phyloP scores from a whole-genome alignment of 2,888 invertebrate species.

The Bembecia ichneumoniformis region DNA sequence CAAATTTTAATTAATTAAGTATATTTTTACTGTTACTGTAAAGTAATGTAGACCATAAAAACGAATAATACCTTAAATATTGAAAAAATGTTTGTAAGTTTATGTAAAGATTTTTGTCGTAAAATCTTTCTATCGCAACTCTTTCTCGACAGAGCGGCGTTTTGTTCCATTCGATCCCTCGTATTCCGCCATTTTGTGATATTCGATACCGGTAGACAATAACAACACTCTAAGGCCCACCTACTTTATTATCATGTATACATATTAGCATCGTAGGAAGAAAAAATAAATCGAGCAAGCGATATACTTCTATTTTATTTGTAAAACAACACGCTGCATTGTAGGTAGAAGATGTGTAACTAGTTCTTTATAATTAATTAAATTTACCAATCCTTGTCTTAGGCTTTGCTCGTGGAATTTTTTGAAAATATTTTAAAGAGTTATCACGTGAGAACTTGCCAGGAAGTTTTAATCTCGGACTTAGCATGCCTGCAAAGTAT shows the following conservation, averaged over 20 bases:
- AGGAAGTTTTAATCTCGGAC: no score
- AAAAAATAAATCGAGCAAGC: background rate
- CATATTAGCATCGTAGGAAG: background rate
- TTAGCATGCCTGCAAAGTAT: no score
- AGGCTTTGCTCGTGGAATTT: no score
- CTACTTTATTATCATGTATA: slow-evolving; percentile 34
- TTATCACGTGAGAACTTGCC: no score
- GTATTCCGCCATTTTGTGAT: slow-evolving; percentile 31
- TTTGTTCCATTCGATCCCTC: slow-evolving; percentile 28
- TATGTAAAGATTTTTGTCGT: slow-evolving; percentile 35
- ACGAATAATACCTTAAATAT: slow-evolving; percentile 3
- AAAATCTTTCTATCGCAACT: slow-evolving; percentile 20
- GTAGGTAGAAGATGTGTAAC: no score
- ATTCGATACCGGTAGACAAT: slow-evolving; percentile 38
- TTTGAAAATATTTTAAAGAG: no score
- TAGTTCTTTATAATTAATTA: no score
- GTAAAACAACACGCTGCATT: no score
- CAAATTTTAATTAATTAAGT: background rate
- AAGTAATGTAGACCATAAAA: background rate
- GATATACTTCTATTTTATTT: no score
- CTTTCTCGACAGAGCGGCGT: slow-evolving; percentile 9
- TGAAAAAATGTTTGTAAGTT: slow-evolving; percentile 22
- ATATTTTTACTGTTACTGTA: background rate
- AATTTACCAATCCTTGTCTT: no score
- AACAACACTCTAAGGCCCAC: slow-evolving; percentile 26